These are phyloP conservation scores for Carapus acus DNA, from an alignment of 2,797 vertebrate species.

Conservation along the genomic window DNA sequence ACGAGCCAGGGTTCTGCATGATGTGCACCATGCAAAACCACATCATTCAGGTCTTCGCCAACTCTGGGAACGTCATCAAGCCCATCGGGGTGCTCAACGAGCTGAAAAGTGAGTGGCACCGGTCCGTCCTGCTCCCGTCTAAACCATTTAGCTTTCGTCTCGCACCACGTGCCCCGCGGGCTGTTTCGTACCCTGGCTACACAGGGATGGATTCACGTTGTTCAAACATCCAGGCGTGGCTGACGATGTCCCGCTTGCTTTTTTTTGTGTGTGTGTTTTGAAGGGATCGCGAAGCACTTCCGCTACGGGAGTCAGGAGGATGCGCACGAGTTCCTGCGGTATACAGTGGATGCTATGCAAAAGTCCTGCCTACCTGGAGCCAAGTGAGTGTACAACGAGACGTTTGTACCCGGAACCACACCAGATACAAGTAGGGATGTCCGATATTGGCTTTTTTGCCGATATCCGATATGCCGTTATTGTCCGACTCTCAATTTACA, in stretches of 20 bases:
- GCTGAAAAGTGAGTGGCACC: conserved; percentile 84
- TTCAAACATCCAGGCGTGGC: too few relatives aligned
- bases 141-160: conserved; percentile 15
- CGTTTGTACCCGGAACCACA: neutral
- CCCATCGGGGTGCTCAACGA: conserved; percentile 91
- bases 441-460: too few relatives aligned
- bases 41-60: conserved; percentile 88
- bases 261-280: conserved; percentile 13
- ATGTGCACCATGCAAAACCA: conserved; percentile 98
- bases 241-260: neutral
- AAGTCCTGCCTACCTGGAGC: conserved; percentile 91
- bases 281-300: conserved; percentile 96
- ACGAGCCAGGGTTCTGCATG: conserved; percentile 93
- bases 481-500: too few relatives aligned
- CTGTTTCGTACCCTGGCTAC: conserved; percentile 42
- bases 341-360: conserved; percentile 97
- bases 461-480: too few relatives aligned
- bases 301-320: conserved; percentile 96
- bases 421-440: too few relatives aligned
- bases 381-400: conserved; percentile 76
- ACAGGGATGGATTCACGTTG: conserved; percentile 39
- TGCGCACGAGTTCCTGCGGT: conserved; percentile 94
- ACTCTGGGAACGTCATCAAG: conserved; percentile 89
- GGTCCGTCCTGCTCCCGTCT: too few relatives aligned
- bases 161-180: conserved; percentile 34